Base-by-base conservation (phyloP, 2,888 invertebrate genomes). In the Laothoe populi region DNA sequence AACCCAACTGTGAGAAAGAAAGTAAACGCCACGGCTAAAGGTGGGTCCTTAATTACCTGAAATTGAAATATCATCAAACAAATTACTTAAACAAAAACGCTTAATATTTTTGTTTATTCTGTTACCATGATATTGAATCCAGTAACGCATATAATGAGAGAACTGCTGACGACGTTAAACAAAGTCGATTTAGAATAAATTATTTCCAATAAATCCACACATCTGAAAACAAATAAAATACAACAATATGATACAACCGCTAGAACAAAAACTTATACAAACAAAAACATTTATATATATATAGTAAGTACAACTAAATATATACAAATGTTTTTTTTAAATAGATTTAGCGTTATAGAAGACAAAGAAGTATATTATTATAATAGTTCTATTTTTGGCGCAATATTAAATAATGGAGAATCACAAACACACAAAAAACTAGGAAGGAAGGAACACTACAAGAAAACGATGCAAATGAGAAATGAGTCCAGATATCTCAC, bases 71-170 rank as follows among this genome's bases (percentile, higher is more conserved):
- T n/a, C 1, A 42, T 44, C 21, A 23, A 40, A 53, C n/a, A n/a
- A n/a, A 19, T 35, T 21, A 59, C 24, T 26, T 45, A 10, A 44
- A 11, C 19, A 38, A 53, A 13, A 57, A 45, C 23, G 10, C 59
- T 24, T 38, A 1, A 57, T 40, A 42, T 42, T 42, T 42, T 42
- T 42, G 5, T n/a, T 48, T 5, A 26, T 16, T 49, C 11, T 59
- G 68, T 65, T 72, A 87, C 87, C 79, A 75, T 73, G 0, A 83
- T 66, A 66, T 88, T 88, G 53, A 88, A 86, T 5, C 83, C 86
- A 5, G 82, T 72, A 4, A 81, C 74, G 60, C 88, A 88, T 61
- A 88, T 82, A 1, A 83, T 73, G 23, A 87, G 63, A 1, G 86
- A 83, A 60, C 88, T 85, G 0, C 77, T 75, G 13, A 79, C 59